These are phyloP conservation scores for Staurois parvus DNA, from an alignment of 2,797 vertebrate genomes.

Conservation along the genomic window DNA sequence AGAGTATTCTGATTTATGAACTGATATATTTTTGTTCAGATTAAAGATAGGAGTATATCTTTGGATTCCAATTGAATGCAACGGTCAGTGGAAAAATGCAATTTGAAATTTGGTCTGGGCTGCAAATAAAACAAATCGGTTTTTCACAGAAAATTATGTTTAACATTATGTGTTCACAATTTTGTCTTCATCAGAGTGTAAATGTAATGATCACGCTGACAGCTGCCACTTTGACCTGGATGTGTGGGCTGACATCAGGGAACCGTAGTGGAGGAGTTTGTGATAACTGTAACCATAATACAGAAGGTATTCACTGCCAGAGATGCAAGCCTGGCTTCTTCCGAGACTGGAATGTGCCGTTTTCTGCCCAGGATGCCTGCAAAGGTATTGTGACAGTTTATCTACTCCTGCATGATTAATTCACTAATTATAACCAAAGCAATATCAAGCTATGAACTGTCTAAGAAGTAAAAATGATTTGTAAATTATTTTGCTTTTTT, in stretches of 20 bases:
- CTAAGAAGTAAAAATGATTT: not conserved
- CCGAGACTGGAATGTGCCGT: conserved; percentile 82
- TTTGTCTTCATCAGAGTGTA: conserved; percentile 81
- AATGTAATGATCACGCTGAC: conserved; percentile 91
- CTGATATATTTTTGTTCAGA: too few species aligned
- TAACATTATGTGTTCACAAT: not conserved
- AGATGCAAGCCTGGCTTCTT: conserved; percentile 89
- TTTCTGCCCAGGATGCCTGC: conserved; percentile 85
- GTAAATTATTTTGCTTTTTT: not conserved
- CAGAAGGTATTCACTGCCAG: conserved; percentile 90
- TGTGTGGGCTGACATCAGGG: conserved; percentile 87
- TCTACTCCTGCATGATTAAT: too few species aligned
- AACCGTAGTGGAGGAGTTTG: conserved; percentile 90
- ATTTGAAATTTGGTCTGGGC: not conserved
- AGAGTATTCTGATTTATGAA: too few species aligned
- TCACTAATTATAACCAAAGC: too few species aligned
- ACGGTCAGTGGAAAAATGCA: not conserved
- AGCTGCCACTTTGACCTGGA: conserved; percentile 88
- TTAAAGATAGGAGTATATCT: too few species aligned
- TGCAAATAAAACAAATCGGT: not conserved
- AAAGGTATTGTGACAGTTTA: conserved; percentile 78
- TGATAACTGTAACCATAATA: conserved; percentile 90
- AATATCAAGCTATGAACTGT: too few species aligned
- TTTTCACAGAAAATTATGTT: not conserved
- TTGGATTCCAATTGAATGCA: too few species aligned